Base-by-base conservation (phyloP, 2,888 invertebrate genomes). In the Prosopocoilus inquinatus region DNA sequence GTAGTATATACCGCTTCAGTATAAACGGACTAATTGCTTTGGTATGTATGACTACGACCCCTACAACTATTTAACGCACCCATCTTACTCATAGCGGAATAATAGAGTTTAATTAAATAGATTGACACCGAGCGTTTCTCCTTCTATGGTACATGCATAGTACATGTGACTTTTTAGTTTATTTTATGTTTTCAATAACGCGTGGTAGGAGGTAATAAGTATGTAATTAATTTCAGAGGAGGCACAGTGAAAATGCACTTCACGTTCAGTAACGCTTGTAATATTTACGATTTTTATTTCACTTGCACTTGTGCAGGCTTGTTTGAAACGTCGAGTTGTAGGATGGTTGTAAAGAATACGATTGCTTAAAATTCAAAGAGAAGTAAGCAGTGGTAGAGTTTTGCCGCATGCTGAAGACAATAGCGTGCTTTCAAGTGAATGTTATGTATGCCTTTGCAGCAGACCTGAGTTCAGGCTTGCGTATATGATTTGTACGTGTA, bases 341-440 rank as follows among this genome's bases (percentile, higher is more conserved):
- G 41, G 41, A 43, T 43, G 15, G 28, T 41, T 50, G 38, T 16
- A 50, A 55, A 50, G 45, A 50, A 55, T 45, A 50, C 49, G 55
- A 55, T 55, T 55, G 49, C 55, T 55, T 45, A 55, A 55, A 55
- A 55, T 50, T 55, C 55, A 55, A 55, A 55, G 46, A 55, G 55
- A 55, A 55, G 28, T 50, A 43, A 39, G 46, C 20, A 28, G 20
- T 28, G 20, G 20, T 28, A 28, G 20, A 28, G 20, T 44, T 45
- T 55, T 48, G 43, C 55, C 47, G 55, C 53, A 52, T 55, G 38
- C 36, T 47, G 47, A 58, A 58, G 58, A 60, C 60, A 60, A 60
- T 60, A 57, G 60, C 39, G 53, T 41, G 33, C 55, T 55, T 55
- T 60, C 57, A 55, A 57, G 52, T 54, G 57, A 58, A 58, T 52